Conservation (phyloP, 1,140 invertebrate species). For the Maconellicoccus hirsutus region DNA sequence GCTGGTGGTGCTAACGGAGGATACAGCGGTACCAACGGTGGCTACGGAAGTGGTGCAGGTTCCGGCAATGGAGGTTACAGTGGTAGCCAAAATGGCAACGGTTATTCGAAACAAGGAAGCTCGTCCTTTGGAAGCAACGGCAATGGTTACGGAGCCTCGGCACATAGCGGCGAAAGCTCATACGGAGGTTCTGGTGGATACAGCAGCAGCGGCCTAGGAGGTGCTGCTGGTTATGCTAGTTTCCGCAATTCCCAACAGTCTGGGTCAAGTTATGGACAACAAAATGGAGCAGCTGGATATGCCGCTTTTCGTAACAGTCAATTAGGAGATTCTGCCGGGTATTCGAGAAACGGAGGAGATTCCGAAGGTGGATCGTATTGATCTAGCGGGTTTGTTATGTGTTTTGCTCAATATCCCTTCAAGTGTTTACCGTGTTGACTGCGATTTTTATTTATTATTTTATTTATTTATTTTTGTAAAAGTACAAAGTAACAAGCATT, state of each 20-base stretch:
- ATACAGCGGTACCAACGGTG: not conserved
- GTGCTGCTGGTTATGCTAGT: conserved; percentile 13
- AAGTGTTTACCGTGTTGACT: not conserved
- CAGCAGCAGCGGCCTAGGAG: not conserved
- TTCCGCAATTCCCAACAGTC: not conserved
- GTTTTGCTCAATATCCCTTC: not conserved
- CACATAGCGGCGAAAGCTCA: not conserved
- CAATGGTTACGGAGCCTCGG: conserved; percentile 19
- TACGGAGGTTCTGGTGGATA: conserved; percentile 13
- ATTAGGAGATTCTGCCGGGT: not conserved
- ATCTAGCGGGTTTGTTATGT: not conserved
- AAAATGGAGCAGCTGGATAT: conserved; percentile 6
- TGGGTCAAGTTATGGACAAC: not conserved
- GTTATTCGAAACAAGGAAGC: not conserved
- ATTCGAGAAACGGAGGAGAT: not conserved
- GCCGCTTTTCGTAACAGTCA: conserved; percentile 11
- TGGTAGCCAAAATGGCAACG: not conserved
- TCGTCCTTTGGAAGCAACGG: conserved; percentile 4
- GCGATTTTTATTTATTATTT: not conserved
- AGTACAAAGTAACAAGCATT: not conserved
- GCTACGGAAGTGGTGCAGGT: conserved; percentile 15
- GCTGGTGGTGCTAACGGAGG: conserved; percentile 17
- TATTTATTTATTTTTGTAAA: conserved; percentile 9
- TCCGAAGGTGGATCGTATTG: not conserved
- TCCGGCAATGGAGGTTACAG: not conserved